Conservation (phyloP, 2,113 vertebrate species). For the Mastomys natalensis region DNA sequence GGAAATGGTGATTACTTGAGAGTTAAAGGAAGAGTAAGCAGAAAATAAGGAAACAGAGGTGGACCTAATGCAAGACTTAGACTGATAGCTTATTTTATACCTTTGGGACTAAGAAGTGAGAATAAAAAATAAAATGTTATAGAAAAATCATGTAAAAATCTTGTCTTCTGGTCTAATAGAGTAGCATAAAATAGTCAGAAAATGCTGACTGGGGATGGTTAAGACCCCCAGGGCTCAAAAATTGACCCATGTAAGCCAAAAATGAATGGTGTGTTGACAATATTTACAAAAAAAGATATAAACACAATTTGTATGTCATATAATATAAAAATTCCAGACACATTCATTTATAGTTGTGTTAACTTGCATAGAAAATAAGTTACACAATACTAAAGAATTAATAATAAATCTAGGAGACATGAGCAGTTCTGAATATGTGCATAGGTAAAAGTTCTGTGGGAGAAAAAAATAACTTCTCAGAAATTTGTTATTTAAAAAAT, state of each 20-base stretch:
- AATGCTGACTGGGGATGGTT: accelerated
- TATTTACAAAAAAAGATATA: neutral
- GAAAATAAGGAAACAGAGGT: neutral
- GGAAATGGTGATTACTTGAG: neutral
- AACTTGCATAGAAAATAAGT: neutral
- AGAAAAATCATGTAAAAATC: neutral
- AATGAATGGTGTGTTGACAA: neutral
- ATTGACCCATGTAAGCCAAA: neutral
- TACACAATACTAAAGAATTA: neutral
- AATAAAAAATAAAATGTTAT: neutral
- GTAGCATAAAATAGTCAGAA: neutral
- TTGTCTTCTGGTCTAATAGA: accelerated
- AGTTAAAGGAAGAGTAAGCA: neutral
- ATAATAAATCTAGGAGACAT: neutral
- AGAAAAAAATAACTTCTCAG: neutral
- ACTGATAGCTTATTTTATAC: neutral
- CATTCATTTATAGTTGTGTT: neutral
- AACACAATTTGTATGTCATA: neutral
- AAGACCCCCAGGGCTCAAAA: neutral
- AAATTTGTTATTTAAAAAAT: neutral
- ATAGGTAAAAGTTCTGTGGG: neutral
- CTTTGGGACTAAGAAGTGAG: neutral
- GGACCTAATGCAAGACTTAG: neutral
- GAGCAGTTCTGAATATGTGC: neutral
- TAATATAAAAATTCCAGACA: neutral